phyloP scores from a whole-genome alignment of 1,140 invertebrate species.

The Orius laevigatus region DNA sequence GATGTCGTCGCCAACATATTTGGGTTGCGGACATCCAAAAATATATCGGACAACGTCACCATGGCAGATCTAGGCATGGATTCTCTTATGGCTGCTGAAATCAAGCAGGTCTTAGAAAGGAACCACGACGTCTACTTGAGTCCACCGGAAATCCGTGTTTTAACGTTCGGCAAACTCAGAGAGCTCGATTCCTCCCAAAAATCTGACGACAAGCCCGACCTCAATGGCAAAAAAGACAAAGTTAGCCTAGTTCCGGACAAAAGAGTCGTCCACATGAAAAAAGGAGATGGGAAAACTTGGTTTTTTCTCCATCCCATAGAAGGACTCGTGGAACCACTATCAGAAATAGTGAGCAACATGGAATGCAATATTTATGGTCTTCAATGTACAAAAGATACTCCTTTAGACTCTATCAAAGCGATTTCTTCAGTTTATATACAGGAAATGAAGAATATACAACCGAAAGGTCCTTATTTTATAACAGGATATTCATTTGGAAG shows the following conservation, averaged over 20 bases:
- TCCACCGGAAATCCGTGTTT: slow-evolving; percentile 68
- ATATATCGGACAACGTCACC: slow-evolving; percentile 51
- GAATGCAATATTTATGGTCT: slow-evolving; percentile 67
- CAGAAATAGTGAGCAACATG: slow-evolving; percentile 48
- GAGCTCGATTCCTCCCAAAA: slow-evolving; percentile 32
- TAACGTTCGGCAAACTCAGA: slow-evolving; percentile 57
- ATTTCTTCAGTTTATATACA: slow-evolving; percentile 67
- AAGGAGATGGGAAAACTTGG: slow-evolving; percentile 26
- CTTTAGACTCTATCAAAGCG: slow-evolving; percentile 51
- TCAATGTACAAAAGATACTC: slow-evolving; percentile 68
- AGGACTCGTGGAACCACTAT: slow-evolving; percentile 56
- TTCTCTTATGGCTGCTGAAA: slow-evolving; percentile 94
- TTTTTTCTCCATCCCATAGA: slow-evolving; percentile 86
- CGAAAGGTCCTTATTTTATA: slow-evolving; percentile 66
- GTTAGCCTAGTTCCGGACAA: slow-evolving; percentile 45
- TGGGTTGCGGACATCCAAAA: slow-evolving; percentile 36
- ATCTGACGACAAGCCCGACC: slow-evolving; percentile 2
- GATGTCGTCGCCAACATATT: slow-evolving; percentile 64
- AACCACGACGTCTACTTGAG: slow-evolving; percentile 77
- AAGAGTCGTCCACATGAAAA: slow-evolving; percentile 39
- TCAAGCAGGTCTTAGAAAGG: slow-evolving; percentile 88
- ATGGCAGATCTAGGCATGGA: slow-evolving; percentile 92
- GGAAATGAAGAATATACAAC: slow-evolving; percentile 59
- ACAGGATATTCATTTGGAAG: slow-evolving; percentile 91
- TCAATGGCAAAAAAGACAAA: slow-evolving; percentile 17